These are phyloP conservation scores for Pecten maximus DNA, from an alignment of 2,888 invertebrate genomes.

Conservation along the genomic window DNA sequence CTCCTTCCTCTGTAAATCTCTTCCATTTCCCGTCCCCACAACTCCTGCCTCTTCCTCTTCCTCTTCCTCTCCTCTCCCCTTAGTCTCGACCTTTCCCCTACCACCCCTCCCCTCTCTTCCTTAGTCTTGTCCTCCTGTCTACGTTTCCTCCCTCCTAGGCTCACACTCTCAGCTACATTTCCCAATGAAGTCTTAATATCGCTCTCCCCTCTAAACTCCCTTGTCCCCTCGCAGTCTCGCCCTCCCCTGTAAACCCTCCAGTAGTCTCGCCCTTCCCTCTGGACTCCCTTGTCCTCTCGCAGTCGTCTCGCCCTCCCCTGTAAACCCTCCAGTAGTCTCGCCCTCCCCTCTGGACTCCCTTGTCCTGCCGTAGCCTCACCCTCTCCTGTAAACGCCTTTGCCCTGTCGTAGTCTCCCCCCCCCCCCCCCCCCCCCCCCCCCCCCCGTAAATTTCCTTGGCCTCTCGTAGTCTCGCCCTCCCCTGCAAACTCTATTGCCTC, in stretches of 20 bases:
- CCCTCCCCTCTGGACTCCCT: neutral
- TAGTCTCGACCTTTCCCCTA: no score
- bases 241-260: neutral
- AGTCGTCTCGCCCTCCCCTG: neutral
- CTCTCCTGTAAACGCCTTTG: neutral
- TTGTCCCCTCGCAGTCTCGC: neutral
- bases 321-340: neutral
- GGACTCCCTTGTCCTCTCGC: neutral
- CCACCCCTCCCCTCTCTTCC: no score
- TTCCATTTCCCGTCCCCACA: slow-evolving; percentile 23
- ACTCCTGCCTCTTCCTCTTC: slow-evolving; percentile 41
- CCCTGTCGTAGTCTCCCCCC: neutral
- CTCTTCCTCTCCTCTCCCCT: slow-evolving; percentile 35
- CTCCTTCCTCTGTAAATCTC: slow-evolving; percentile 41
- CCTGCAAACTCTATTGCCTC: no score
- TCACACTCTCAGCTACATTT: no score
- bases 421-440: no score
- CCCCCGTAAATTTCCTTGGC: no score
- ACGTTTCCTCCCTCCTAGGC: neutral
- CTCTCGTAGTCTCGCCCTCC: no score
- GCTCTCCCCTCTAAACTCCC: no score
- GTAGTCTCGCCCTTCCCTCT: neutral
- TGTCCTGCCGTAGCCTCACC: neutral
- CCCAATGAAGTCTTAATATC: no score
- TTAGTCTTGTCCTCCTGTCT: neutral